A percentile compares a stretch with the other conserved stretches of the same genome.
Evolutionary conservation across 2,113 vertebrate genomes (phyloP).

Genomic region (Cichladusa arquata): DNA sequence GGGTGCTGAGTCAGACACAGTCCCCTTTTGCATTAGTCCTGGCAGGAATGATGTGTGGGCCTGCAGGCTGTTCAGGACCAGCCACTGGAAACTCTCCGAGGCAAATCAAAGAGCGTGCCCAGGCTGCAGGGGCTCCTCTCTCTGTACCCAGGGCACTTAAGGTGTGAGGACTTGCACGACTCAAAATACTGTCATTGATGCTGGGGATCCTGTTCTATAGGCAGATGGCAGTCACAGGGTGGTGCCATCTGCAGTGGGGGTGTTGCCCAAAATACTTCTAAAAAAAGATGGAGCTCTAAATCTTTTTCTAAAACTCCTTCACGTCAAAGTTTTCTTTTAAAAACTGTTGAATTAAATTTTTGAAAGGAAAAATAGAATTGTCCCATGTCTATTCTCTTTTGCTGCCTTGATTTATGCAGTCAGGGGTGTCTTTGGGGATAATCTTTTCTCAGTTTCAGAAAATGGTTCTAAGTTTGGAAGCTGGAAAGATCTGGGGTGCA

Average conservation of each 20-base stretch:
- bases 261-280: neutral
- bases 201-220: neutral
- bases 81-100: neutral
- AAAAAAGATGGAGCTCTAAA: neutral
- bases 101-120: neutral
- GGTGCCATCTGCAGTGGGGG: neutral
- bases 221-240: neutral
- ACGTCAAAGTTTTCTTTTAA: neutral
- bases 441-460: neutral
- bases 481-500: neutral
- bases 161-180: neutral
- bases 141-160: neutral
- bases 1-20: neutral
- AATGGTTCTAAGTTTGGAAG: neutral
- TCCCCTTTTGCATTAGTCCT: neutral
- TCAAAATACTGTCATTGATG: accelerated
- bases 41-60: neutral
- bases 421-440: neutral
- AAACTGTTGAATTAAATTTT: neutral
- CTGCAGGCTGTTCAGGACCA: neutral
- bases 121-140: neutral
- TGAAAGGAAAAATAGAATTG: neutral
- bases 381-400: neutral
- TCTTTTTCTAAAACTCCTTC: neutral
- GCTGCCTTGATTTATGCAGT: neutral